phyloP scores from a whole-genome alignment of 1,140 invertebrate species.

The Nephila pilipes region DNA sequence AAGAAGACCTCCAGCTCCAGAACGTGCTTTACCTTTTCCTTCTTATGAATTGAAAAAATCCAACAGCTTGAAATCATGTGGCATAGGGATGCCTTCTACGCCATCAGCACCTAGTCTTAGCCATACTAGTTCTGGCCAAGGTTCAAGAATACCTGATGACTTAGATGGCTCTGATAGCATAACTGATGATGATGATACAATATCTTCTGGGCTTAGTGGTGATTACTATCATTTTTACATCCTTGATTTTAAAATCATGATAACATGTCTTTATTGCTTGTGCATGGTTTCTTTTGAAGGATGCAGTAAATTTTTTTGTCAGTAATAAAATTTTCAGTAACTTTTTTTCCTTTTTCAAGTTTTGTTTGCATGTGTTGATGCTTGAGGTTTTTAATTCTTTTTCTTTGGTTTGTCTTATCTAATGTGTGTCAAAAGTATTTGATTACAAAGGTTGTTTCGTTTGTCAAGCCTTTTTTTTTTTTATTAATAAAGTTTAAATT shows the following conservation, averaged over 20 bases:
- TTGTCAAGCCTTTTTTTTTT: no score
- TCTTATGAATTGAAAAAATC: slow-evolving; percentile 81
- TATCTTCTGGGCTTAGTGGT: slow-evolving; percentile 79
- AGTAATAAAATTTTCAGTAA: background rate
- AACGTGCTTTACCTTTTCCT: slow-evolving; percentile 76
- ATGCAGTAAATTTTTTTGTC: slow-evolving; percentile 9
- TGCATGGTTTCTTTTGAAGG: slow-evolving; percentile 31
- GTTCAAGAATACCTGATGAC: slow-evolving; percentile 75
- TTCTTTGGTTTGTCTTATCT: slow-evolving; percentile 35
- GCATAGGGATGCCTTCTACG: slow-evolving; percentile 76
- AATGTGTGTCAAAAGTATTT: background rate
- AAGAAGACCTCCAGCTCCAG: slow-evolving; percentile 76
- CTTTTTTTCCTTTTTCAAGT: background rate
- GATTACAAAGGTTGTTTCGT: no score
- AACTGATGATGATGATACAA: slow-evolving; percentile 78
- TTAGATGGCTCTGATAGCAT: slow-evolving; percentile 77
- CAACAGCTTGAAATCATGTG: slow-evolving; percentile 80
- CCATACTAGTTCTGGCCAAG: slow-evolving; percentile 69
- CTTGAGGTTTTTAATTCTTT: background rate
- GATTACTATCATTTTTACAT: slow-evolving; percentile 70
- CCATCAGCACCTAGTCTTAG: slow-evolving; percentile 74
- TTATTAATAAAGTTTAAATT: no score
- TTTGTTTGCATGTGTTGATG: slow-evolving; percentile 1
- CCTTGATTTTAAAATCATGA: slow-evolving; percentile 17
- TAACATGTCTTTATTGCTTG: slow-evolving; percentile 24